These are phyloP conservation scores for Periplaneta americana DNA, from an alignment of 1,140 invertebrate species.

Conservation along the genomic window DNA sequence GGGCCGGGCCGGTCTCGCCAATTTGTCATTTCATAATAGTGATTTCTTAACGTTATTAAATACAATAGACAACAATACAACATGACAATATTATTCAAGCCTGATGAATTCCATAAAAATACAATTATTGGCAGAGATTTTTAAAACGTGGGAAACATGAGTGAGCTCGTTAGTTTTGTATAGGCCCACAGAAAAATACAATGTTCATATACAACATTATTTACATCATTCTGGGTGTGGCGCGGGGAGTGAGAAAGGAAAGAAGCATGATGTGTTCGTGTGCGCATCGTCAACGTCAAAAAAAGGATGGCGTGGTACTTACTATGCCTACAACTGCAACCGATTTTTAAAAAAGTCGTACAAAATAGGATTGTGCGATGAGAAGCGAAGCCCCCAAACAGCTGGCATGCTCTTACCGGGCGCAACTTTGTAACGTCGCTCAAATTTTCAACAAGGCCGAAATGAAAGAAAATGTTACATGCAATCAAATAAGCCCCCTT, in stretches of 20 bases:
- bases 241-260: not conserved
- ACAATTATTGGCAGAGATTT: slow-evolving; percentile 20
- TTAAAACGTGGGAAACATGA: slow-evolving; percentile 5
- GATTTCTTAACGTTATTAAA: slow-evolving; percentile 13
- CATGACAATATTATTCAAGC: slow-evolving; percentile 16
- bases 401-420: not conserved
- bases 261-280: not conserved
- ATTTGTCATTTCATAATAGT: not conserved
- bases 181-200: slow-evolving; percentile 20
- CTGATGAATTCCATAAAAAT: slow-evolving; percentile 19
- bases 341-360: not conserved
- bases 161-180: slow-evolving; percentile 2
- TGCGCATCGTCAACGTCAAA: too few relatives aligned
- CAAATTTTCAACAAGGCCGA: too few relatives aligned
- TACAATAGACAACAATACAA: slow-evolving; percentile 14
- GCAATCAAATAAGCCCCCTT: too few relatives aligned
- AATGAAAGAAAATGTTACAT: too few relatives aligned
- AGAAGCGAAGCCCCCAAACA: not conserved
- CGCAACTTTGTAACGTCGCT: not conserved
- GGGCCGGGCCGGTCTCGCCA: not conserved
- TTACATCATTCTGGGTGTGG: not conserved
- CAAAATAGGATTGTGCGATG: slow-evolving; percentile 12
- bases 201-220: slow-evolving; percentile 9
- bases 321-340: not conserved
- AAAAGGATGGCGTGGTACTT: not conserved